These are phyloP conservation scores for Phasianus colchicus DNA, from an alignment of 2,113 vertebrate species.

Conservation along the genomic window DNA sequence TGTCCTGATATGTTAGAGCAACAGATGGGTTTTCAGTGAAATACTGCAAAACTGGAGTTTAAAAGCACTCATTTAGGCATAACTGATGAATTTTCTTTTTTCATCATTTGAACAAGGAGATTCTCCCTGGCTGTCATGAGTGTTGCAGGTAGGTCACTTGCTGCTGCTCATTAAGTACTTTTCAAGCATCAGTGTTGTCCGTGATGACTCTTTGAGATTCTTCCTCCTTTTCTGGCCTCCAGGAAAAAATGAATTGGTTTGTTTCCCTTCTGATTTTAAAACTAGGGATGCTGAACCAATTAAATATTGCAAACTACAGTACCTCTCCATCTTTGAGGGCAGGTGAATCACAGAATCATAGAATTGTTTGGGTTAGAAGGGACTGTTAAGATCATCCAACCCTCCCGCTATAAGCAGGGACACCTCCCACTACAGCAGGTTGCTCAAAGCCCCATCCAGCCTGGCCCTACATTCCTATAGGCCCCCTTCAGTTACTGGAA, in stretches of 20 bases:
- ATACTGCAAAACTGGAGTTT: background rate
- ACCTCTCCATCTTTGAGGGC: background rate
- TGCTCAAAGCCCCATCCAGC: too few relatives aligned
- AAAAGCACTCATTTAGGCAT: background rate
- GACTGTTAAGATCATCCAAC: too few relatives aligned
- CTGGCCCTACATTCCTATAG: too few relatives aligned
- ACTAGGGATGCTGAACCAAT: background rate
- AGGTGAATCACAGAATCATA: background rate
- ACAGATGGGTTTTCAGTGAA: background rate
- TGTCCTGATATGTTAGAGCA: background rate
- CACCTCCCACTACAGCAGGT: too few relatives aligned
- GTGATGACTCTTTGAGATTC: background rate
- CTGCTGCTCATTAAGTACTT: background rate
- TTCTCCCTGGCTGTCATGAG: background rate
- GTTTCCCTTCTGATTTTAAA: background rate
- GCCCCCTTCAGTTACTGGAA: too few relatives aligned
- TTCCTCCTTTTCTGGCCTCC: background rate
- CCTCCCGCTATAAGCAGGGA: too few relatives aligned
- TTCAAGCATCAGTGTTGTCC: background rate
- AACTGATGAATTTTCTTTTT: background rate
- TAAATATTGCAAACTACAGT: background rate
- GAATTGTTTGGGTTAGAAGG: too few relatives aligned
- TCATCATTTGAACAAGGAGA: background rate
- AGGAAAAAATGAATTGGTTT: background rate
- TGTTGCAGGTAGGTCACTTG: background rate